Evolutionary conservation across 2,797 vertebrate genomes (phyloP).

Genomic region (Lepilemur ruficaudatus): DNA sequence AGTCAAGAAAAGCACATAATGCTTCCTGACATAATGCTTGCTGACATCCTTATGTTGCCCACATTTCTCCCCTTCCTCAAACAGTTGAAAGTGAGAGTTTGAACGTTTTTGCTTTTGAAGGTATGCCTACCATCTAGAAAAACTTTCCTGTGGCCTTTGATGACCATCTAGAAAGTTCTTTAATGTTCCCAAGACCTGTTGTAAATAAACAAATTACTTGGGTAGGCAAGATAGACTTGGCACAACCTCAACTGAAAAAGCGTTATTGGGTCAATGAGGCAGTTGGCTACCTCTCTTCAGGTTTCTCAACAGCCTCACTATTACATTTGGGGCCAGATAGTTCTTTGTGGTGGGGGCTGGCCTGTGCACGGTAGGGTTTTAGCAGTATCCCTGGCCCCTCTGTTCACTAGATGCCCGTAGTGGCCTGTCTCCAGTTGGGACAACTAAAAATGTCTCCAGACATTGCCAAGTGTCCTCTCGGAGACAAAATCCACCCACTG

Average conservation of each 20-base stretch:
- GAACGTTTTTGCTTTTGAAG: neutral
- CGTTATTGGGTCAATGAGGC: neutral
- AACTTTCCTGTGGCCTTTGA: neutral
- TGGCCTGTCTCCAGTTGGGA: too few relatives aligned
- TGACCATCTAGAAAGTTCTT: neutral
- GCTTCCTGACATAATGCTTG: neutral
- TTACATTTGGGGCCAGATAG: neutral
- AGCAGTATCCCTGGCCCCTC: neutral
- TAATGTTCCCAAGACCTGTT: neutral
- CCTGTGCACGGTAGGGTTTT: neutral
- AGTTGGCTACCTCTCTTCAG: too few relatives aligned
- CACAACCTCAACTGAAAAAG: neutral
- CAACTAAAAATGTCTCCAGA: neutral
- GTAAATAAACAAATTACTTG: neutral
- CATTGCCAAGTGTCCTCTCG: neutral
- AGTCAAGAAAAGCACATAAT: neutral
- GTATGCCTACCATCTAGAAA: neutral
- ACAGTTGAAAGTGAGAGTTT: neutral
- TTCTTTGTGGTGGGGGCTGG: neutral
- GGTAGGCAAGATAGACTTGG: neutral
- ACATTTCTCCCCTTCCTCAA: neutral
- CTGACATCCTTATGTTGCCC: neutral
- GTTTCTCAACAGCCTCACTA: neutral
- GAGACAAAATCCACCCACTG: neutral
- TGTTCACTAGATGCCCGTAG: neutral